Evolutionary conservation across 1,140 invertebrate genomes (phyloP).

Genomic region (Gyrodactylus salaris): DNA sequence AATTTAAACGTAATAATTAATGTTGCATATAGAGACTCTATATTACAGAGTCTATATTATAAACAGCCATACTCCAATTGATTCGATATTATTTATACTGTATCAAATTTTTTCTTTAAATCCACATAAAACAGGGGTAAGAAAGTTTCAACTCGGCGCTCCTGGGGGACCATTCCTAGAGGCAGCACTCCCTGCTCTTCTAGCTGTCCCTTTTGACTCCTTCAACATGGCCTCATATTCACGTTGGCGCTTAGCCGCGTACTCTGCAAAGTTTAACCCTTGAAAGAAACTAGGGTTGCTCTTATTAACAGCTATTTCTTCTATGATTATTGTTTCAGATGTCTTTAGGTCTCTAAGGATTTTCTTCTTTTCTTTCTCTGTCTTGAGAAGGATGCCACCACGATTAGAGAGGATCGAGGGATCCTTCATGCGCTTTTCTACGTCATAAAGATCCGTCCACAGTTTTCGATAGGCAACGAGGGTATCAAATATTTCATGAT

Average conservation of each 20-base stretch:
- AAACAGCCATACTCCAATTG: too few relatives aligned
- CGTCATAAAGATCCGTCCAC: neutral
- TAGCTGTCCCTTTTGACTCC: neutral
- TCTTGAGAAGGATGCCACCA: conserved; percentile 7
- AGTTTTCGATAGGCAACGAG: neutral
- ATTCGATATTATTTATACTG: too few relatives aligned
- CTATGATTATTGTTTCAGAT: neutral
- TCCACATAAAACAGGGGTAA: too few relatives aligned
- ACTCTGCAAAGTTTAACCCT: neutral
- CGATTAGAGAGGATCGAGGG: conserved; percentile 5
- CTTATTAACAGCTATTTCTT: neutral
- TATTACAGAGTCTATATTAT: too few relatives aligned
- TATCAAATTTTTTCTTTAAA: too few relatives aligned
- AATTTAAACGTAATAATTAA: too few relatives aligned
- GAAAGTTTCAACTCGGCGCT: neutral
- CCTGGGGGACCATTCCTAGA: neutral
- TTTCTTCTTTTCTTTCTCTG: conserved; percentile 8
- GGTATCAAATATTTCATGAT: neutral
- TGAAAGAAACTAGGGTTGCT: neutral
- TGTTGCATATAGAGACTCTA: too few relatives aligned
- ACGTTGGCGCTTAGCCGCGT: neutral
- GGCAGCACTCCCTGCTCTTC: neutral
- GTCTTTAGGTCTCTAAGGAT: conserved; percentile 7
- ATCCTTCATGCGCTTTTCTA: conserved; percentile 4
- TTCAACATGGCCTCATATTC: neutral